Evolutionary conservation across 2,888 invertebrate genomes (phyloP).

Genomic region (Heliconius aoede): DNA sequence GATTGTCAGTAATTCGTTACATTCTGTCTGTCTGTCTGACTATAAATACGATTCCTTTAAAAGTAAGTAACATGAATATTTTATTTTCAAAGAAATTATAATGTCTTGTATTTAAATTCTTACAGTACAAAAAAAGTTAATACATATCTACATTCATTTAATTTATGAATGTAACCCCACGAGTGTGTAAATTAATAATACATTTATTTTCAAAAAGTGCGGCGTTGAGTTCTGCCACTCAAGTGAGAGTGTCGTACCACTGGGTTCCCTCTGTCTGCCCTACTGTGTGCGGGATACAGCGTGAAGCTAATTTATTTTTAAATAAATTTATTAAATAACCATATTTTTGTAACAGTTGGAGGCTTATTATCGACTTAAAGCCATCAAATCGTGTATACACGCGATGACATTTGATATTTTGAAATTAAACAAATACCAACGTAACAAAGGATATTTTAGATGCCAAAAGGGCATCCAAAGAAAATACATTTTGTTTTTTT

Average conservation of each 20-base stretch:
- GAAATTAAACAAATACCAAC: conserved; percentile 30
- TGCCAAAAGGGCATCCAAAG: not conserved
- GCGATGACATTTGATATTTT: conserved; percentile 28
- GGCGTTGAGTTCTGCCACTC: too few relatives aligned
- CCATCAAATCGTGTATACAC: conserved; percentile 33
- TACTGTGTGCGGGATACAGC: too few relatives aligned
- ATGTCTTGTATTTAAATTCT: not conserved
- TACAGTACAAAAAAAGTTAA: not conserved
- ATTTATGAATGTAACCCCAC: not conserved
- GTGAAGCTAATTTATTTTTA: conserved; percentile 13
- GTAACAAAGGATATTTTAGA: conserved; percentile 26
- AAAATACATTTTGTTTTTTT: conserved; percentile 18
- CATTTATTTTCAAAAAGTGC: conserved; percentile 11
- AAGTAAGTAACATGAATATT: not conserved
- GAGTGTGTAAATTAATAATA: conserved; percentile 6
- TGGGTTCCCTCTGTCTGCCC: too few relatives aligned
- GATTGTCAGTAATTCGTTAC: too few relatives aligned
- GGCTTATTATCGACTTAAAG: not conserved
- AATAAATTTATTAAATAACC: not conserved
- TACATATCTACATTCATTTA: conserved; percentile 1
- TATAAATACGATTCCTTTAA: not conserved
- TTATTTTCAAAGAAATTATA: not conserved
- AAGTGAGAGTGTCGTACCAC: too few relatives aligned
- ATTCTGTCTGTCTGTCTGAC: too few relatives aligned
- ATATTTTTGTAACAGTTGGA: conserved; percentile 12